Evolutionary conservation across 2,797 vertebrate genomes (phyloP).

Genomic region (Cetoscarus ocellatus): DNA sequence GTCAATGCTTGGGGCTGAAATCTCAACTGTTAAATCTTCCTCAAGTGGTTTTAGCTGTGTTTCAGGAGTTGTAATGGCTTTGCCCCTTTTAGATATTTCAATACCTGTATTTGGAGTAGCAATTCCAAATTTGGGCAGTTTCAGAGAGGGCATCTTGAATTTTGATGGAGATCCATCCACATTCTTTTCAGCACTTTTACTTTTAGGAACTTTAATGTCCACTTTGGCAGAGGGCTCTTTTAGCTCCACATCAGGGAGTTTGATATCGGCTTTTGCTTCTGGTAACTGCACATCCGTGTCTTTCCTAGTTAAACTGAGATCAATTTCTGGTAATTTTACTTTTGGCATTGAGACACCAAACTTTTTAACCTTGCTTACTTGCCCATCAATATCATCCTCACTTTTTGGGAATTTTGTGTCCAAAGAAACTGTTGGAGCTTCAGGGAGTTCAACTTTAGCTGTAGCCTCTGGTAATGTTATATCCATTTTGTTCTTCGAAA

Average conservation of each 20-base stretch:
- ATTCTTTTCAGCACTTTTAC: constrained; percentile 23
- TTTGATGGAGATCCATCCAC: constrained; percentile 37
- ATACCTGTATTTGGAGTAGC: background rate
- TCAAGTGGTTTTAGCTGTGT: constrained; percentile 1
- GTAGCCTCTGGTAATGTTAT: constrained; percentile 14
- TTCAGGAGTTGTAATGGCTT: constrained; percentile 2
- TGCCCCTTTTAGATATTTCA: background rate
- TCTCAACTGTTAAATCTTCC: background rate
- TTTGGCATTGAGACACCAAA: constrained; percentile 45
- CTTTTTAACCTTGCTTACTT: constrained; percentile 41
- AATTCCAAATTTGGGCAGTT: constrained; percentile 47
- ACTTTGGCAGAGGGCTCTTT: constrained; percentile 36
- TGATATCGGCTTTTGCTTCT: constrained; percentile 39
- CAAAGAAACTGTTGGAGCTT: background rate
- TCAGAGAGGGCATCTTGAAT: constrained; percentile 57
- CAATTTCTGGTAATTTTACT: constrained; percentile 38
- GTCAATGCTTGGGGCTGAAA: constrained; percentile 18
- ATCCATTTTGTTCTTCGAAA: constrained; percentile 40
- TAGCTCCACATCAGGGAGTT: constrained; percentile 21
- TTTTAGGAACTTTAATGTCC: constrained; percentile 41
- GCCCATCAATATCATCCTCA: background rate
- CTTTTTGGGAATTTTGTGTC: background rate
- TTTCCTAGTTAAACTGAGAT: constrained; percentile 49
- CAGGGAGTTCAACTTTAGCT: background rate
- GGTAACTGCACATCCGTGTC: constrained; percentile 45